Conservation (phyloP, 2,888 invertebrate species). For the Euzophera pinguis region DNA sequence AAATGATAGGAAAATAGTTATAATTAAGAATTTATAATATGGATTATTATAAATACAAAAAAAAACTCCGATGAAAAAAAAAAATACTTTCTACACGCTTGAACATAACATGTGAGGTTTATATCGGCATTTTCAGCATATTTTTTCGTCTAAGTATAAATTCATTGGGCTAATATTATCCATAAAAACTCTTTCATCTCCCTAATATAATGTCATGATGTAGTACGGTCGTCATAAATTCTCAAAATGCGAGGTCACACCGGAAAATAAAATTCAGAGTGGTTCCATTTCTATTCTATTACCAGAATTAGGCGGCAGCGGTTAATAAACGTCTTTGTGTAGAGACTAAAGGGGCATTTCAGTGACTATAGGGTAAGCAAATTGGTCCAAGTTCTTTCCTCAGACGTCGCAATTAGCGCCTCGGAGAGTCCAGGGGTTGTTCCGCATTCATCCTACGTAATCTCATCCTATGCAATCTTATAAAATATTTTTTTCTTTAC, state of each 20-base stretch:
- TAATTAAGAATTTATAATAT: too few species aligned
- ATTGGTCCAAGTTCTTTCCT: conserved; percentile 28
- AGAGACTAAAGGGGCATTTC: conserved; percentile 20
- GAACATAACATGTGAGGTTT: neutral
- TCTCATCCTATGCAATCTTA: too few species aligned
- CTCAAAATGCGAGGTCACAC: conserved; percentile 3
- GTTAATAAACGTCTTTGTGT: conserved; percentile 26
- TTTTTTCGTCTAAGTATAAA: neutral
- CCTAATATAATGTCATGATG: conserved; percentile 11
- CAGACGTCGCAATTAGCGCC: conserved; percentile 46
- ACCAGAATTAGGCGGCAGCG: conserved; percentile 13
- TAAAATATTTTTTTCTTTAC: conserved; percentile 24
- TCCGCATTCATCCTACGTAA: too few species aligned
- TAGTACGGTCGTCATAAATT: conserved; percentile 12
- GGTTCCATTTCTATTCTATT: conserved; percentile 14
- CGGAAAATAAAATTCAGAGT: conserved; percentile 10
- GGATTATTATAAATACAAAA: too few species aligned
- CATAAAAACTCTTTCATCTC: conserved; percentile 11
- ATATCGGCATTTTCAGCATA: neutral
- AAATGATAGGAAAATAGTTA: too few species aligned
- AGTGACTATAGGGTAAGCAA: conserved; percentile 24
- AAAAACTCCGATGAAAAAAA: neutral
- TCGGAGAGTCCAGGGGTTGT: conserved; percentile 33
- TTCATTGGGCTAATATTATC: conserved; percentile 1
- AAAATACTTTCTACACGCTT: neutral